phyloP scores from a whole-genome alignment of 2,113 vertebrate species.

The Eolophus roseicapilla region DNA sequence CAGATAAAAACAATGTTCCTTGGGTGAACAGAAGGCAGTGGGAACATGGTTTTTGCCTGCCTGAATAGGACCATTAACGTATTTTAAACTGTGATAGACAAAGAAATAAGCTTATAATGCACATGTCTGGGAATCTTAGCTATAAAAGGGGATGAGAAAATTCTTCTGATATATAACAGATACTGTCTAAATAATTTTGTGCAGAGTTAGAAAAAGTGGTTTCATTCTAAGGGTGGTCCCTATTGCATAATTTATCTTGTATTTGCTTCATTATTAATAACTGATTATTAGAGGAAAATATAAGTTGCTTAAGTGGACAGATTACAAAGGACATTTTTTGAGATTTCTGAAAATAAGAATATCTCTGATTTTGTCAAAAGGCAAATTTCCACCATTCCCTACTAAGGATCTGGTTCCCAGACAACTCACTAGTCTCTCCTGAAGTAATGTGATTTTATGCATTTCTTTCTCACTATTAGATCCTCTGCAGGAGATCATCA shows the following conservation, averaged over 20 bases:
- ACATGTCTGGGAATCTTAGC: not conserved
- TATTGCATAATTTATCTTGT: not conserved
- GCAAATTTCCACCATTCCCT: not conserved
- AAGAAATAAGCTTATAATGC: not conserved
- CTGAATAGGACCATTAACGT: not conserved
- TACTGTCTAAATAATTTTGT: not conserved
- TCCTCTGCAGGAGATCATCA: not conserved
- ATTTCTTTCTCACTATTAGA: not conserved
- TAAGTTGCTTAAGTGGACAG: not conserved
- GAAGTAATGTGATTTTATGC: not conserved
- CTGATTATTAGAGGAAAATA: not conserved
- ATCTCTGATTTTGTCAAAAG: not conserved
- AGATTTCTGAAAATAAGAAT: not conserved
- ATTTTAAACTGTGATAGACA: not conserved
- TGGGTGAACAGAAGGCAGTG: not conserved
- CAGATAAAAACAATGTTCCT: not conserved
- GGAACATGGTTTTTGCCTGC: not conserved
- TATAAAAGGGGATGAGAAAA: not conserved
- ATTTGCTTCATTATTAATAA: not conserved
- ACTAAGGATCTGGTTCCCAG: not conserved
- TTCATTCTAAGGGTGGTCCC: not conserved
- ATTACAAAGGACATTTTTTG: not conserved
- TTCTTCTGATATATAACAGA: not conserved
- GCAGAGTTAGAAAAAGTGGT: not conserved
- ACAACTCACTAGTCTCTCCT: not conserved